Evolutionary conservation across 2,113 vertebrate species (phyloP).

Genomic region (Raja brachyura): DNA sequence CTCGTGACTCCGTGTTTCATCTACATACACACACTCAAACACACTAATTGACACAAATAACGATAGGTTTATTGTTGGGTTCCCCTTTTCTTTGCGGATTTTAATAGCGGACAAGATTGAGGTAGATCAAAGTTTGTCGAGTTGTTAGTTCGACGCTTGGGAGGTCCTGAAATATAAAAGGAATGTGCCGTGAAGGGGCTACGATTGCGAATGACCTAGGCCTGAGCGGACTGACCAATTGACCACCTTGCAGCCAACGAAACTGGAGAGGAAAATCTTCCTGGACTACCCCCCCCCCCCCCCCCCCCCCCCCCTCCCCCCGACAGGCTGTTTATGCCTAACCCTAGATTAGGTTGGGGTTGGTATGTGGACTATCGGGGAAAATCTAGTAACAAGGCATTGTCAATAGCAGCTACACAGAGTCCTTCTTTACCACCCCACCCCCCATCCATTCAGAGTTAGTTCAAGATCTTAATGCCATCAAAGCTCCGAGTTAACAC

Average conservation of each 20-base stretch:
- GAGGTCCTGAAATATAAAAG: conserved; percentile 40
- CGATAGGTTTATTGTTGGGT: neutral
- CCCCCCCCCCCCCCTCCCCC: neutral
- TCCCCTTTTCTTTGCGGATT: neutral
- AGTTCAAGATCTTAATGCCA: conserved; percentile 42
- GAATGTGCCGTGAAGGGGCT: conserved; percentile 40
- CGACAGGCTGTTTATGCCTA: conserved; percentile 65
- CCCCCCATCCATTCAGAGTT: conserved; percentile 26
- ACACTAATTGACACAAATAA: neutral
- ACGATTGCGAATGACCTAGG: conserved; percentile 40
- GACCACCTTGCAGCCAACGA: conserved; percentile 31
- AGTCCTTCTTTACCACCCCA: conserved; percentile 14
- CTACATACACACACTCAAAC: too few species aligned
- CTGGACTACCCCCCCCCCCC: neutral
- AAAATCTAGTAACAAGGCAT: conserved; percentile 55
- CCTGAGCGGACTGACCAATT: conserved; percentile 37
- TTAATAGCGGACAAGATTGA: neutral
- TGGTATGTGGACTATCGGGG: conserved; percentile 56
- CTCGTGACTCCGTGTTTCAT: too few species aligned
- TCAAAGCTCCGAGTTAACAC: conserved; percentile 39
- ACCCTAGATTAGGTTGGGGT: conserved; percentile 47
- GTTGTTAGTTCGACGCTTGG: conserved; percentile 16
- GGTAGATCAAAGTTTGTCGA: neutral
- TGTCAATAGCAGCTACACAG: neutral
- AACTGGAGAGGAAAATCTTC: conserved; percentile 19